A percentile compares a stretch with the other conserved stretches of the same genome.
Evolutionary conservation across 2,888 invertebrate genomes (phyloP).

Genomic region (Ennomos fuscantarius): DNA sequence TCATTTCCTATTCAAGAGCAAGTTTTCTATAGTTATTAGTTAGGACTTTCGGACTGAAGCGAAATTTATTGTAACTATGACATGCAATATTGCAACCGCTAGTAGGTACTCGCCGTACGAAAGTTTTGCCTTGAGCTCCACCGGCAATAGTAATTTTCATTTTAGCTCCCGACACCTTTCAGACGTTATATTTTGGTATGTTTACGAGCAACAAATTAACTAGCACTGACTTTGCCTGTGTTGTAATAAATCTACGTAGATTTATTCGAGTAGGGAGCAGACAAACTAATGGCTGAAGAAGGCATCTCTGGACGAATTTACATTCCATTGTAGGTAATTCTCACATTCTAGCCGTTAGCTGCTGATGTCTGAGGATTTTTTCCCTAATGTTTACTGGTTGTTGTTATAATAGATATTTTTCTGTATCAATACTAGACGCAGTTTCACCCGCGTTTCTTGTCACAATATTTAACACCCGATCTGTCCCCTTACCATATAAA

Average conservation of each 20-base stretch:
- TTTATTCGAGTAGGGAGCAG: constrained; percentile 26
- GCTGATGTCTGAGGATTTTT: background rate
- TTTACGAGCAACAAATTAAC: constrained; percentile 33
- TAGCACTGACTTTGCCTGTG: constrained; percentile 24
- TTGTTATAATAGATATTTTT: no score
- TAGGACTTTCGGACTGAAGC: constrained; percentile 35
- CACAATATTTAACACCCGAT: no score
- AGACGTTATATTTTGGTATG: constrained; percentile 28
- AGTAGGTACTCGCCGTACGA: constrained; percentile 28
- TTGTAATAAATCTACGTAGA: constrained; percentile 29
- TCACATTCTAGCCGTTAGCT: constrained; percentile 7
- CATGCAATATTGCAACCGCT: constrained; percentile 42
- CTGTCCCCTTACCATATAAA: no score
- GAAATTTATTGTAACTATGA: constrained; percentile 40
- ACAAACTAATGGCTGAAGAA: constrained; percentile 18
- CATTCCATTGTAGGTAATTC: constrained; percentile 18
- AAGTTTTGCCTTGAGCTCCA: constrained; percentile 30
- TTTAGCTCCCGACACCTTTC: constrained; percentile 28
- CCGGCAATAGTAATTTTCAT: constrained; percentile 27
- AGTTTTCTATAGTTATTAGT: constrained; percentile 26
- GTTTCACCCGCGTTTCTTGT: no score
- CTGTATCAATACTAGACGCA: no score
- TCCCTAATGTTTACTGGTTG: no score
- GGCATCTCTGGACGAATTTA: constrained; percentile 20
- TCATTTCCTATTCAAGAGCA: constrained; percentile 18